These are phyloP conservation scores for Trichopria drosophilae DNA, from an alignment of 2,888 invertebrate genomes.

Conservation along the genomic window DNA sequence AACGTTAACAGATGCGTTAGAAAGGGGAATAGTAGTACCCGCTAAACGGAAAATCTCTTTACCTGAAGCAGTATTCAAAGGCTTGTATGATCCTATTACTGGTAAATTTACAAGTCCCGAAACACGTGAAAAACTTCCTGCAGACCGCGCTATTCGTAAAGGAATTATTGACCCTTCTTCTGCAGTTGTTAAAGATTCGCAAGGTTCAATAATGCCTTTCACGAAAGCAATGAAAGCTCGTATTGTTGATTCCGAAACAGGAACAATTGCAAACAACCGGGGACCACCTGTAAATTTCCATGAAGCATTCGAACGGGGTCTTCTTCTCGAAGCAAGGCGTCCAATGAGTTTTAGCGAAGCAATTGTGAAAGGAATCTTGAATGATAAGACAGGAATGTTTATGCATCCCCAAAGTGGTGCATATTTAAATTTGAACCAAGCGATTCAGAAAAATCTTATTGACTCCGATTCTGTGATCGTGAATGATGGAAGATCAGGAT, in stretches of 20 bases:
- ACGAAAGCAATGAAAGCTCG: constrained; percentile 79
- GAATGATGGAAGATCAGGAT: constrained; percentile 74
- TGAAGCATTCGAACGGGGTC: constrained; percentile 82
- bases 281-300: constrained; percentile 72
- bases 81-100: constrained; percentile 83
- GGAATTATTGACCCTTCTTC: constrained; percentile 83
- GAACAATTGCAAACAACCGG: constrained; percentile 67
- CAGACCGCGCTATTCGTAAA: constrained; percentile 81
- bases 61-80: constrained; percentile 88
- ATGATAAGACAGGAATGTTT: constrained; percentile 77
- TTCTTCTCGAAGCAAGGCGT: constrained; percentile 78
- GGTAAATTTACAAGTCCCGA: constrained; percentile 81
- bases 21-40: constrained; percentile 78
- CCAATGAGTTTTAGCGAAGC: constrained; percentile 83
- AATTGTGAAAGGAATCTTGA: constrained; percentile 77
- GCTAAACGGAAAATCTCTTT: constrained; percentile 81
- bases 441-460: constrained; percentile 78
- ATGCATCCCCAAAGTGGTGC: constrained; percentile 80
- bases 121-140: constrained; percentile 77
- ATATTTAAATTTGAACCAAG: constrained; percentile 78
- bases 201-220: constrained; percentile 78
- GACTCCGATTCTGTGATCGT: constrained; percentile 83
- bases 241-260: constrained; percentile 75
- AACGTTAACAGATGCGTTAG: constrained; percentile 80
- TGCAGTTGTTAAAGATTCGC: constrained; percentile 74